Percentiles rank a stretch among this genome's conserved stretches.
phyloP scores from a whole-genome alignment of 2,113 vertebrate genomes.

The Globicephala melas region DNA sequence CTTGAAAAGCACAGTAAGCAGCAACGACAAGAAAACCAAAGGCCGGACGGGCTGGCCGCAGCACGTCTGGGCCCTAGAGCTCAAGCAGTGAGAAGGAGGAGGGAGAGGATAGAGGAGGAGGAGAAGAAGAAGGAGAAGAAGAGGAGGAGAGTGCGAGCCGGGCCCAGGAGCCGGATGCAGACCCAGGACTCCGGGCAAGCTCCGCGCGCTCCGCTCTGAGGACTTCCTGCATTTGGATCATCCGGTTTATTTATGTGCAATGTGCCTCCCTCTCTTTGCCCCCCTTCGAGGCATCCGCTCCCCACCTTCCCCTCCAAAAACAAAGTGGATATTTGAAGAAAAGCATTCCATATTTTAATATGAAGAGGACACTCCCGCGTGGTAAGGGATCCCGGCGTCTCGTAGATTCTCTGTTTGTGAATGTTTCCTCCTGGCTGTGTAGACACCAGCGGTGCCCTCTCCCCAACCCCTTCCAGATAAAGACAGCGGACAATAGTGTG shows the following conservation, averaged over 20 bases:
- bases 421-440: constrained; percentile 84
- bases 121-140: not conserved
- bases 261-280: constrained; percentile 82
- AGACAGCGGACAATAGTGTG: constrained; percentile 84
- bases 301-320: constrained; percentile 61
- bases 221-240: constrained; percentile 86
- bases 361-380: constrained; percentile 88
- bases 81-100: constrained; percentile 91
- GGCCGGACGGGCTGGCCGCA: constrained; percentile 99
- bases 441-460: constrained; percentile 74
- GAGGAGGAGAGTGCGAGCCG: not conserved
- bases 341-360: constrained; percentile 90
- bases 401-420: constrained; percentile 81
- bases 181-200: constrained; percentile 71
- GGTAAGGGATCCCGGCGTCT: constrained; percentile 88
- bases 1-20: constrained; percentile 92
- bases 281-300: constrained; percentile 65
- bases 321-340: constrained; percentile 90
- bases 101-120: constrained; percentile 68
- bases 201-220: constrained; percentile 75
- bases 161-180: not conserved
- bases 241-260: constrained; percentile 95
- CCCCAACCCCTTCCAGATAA: constrained; percentile 54
- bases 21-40: constrained; percentile 98
- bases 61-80: constrained; percentile 99